Evolutionary conservation across 2,113 vertebrate genomes (phyloP), one percentile per base, ranked within the genome.

Genomic region (Eulacestoma nigropectus): DNA sequence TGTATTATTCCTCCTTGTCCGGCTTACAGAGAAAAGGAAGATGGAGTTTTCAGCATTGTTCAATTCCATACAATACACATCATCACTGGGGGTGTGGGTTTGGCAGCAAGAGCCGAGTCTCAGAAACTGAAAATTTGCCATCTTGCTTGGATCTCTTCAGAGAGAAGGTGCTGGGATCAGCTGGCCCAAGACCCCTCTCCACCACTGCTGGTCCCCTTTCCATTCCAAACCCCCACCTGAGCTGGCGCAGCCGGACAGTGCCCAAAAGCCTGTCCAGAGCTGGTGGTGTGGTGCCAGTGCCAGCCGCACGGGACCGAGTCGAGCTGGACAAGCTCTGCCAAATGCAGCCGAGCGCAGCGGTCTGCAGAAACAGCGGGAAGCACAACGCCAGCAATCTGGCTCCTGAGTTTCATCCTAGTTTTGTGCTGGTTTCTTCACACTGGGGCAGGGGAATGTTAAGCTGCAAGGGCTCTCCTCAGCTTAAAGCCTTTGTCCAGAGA

Each of bases 251-350:
- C 18, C 0, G 0, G 32, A 33, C 2, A 1, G 39, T 60, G 21
- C 13, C 32, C 37, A 16, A 7, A 35, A 8, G 3, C 13, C 6
- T 2, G 0, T 19, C 14, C 2, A 2, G 29, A 55, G 49, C n/a
- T 8, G 41, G 15, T 3, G 42, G 23, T 23, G 41, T 3, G 21
- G n/a, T 33, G 59, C 57, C 82, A 23, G 41, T 4, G 41, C 41
- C 0, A 0, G 59, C 17, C 2, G 0, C 0, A 1, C 1, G 7
- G 60, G 12, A 41, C 41, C 0, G 1, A 7, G 15, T 1, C 0
- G 1, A 29, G 29, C 49, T 16, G 59, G 41, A 25, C 30, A 56
- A 64, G n/a, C 0, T 0, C 59, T 2, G n/a, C 41, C 15, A 2
- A 64, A 33, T 41, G 4, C 47, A 52, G 37, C 56, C 5, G 0